phyloP scores from a whole-genome alignment of 2,797 vertebrate genomes.

The Anguilla marmorata region DNA sequence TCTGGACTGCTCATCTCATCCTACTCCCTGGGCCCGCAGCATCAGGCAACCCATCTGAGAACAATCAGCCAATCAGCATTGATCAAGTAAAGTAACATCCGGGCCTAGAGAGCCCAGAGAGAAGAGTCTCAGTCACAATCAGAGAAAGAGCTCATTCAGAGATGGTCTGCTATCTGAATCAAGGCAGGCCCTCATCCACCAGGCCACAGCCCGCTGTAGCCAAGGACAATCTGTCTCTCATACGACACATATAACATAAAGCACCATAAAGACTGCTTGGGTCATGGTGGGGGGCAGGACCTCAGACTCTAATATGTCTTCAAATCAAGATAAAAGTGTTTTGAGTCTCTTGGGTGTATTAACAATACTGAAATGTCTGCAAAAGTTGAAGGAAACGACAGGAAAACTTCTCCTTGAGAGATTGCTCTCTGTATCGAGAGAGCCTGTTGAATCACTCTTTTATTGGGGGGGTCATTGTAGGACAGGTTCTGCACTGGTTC shows the following conservation, averaged over 20 bases:
- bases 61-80: background rate
- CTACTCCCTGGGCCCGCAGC: background rate
- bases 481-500: background rate
- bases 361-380: background rate
- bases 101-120: background rate
- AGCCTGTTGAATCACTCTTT: background rate
- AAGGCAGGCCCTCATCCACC: conserved; percentile 4
- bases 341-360: background rate
- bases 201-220: background rate
- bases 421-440: background rate
- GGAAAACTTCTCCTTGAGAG: background rate
- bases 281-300: background rate
- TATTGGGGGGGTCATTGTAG: background rate
- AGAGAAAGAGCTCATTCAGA: background rate
- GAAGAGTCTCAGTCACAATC: background rate
- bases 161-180: background rate
- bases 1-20: background rate
- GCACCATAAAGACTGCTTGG: background rate
- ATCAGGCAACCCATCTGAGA: background rate
- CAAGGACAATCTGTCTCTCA: background rate
- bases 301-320: background rate
- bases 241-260: background rate
- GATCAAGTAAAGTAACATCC: background rate
- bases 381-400: background rate
- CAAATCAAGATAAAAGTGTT: background rate